A percentile compares a stretch with the other conserved stretches of the same genome.
phyloP scores from a whole-genome alignment of 2,113 vertebrate genomes.

The Chaetorhynchus papuensis region DNA sequence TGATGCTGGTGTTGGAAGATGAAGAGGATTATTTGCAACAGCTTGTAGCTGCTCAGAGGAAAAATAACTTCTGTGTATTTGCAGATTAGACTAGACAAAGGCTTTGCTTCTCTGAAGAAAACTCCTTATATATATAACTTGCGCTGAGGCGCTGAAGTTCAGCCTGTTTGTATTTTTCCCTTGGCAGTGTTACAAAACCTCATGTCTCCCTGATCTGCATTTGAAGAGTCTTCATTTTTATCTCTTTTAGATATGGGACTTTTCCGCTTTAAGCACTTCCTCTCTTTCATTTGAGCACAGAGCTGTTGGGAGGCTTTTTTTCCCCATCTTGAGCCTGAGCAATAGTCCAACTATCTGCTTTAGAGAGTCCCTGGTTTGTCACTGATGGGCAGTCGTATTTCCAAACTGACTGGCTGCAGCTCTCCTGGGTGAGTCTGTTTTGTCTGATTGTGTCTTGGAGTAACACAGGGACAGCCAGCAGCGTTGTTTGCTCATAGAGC shows the following conservation, averaged over 20 bases:
- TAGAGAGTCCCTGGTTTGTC: neutral
- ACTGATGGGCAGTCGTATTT: neutral
- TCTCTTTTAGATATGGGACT: neutral
- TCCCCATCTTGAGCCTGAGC: neutral
- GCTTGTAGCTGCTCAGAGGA: constrained; percentile 23
- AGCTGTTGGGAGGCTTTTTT: neutral
- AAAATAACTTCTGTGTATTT: constrained; percentile 29
- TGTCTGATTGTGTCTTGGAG: neutral
- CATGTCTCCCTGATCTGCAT: constrained; percentile 33
- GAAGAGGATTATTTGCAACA: constrained; percentile 50
- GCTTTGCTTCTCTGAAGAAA: constrained; percentile 6
- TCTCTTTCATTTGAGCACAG: neutral
- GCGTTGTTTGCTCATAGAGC: neutral
- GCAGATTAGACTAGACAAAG: constrained; percentile 18
- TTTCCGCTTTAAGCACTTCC: neutral
- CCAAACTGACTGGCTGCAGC: neutral
- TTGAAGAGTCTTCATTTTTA: constrained; percentile 22
- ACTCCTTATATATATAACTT: constrained; percentile 33
- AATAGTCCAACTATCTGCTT: neutral
- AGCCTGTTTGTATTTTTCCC: constrained; percentile 12
- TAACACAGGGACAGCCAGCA: neutral
- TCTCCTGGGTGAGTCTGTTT: neutral
- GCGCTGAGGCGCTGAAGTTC: neutral
- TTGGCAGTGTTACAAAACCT: constrained; percentile 1
- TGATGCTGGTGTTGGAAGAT: constrained; percentile 51